These are phyloP conservation scores for Capitella teleta DNA, from an alignment of 1,140 invertebrate species.

Conservation along the genomic window DNA sequence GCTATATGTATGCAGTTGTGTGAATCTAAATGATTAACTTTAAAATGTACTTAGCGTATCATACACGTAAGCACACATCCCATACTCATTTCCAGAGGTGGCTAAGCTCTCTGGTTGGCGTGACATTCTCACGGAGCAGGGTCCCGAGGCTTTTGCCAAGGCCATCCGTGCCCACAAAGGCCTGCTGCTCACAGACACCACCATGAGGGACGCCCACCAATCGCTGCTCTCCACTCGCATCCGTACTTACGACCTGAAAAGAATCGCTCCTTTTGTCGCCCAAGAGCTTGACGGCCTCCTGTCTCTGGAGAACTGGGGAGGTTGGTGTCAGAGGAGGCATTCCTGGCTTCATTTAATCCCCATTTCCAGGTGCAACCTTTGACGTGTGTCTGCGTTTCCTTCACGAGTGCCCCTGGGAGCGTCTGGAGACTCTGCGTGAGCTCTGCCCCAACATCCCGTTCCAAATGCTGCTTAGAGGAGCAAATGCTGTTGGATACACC, in stretches of 20 bases:
- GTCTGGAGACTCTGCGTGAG: slow-evolving; percentile 79
- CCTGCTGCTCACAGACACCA: slow-evolving; percentile 91
- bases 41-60: too few relatives aligned
- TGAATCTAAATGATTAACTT: too few relatives aligned
- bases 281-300: slow-evolving; percentile 77
- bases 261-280: slow-evolving; percentile 86
- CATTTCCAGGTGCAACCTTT: slow-evolving; percentile 86
- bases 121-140: slow-evolving; percentile 70
- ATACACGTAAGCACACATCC: too few relatives aligned
- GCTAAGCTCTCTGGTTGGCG: slow-evolving; percentile 73
- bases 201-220: slow-evolving; percentile 96
- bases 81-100: slow-evolving; percentile 39
- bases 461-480: slow-evolving; percentile 95
- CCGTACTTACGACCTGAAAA: slow-evolving; percentile 73
- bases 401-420: slow-evolving; percentile 98
- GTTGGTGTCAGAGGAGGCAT: too few relatives aligned
- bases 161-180: slow-evolving; percentile 79
- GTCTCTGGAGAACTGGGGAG: slow-evolving; percentile 94
- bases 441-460: slow-evolving; percentile 97
- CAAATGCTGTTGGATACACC: slow-evolving; percentile 97
- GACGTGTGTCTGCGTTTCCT: slow-evolving; percentile 93
- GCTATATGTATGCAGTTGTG: too few relatives aligned
- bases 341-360: too few relatives aligned
- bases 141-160: slow-evolving; percentile 91
- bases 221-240: slow-evolving; percentile 90